phyloP scores from a whole-genome alignment of 2,797 vertebrate genomes.

The Gymnothorax reevesii region DNA sequence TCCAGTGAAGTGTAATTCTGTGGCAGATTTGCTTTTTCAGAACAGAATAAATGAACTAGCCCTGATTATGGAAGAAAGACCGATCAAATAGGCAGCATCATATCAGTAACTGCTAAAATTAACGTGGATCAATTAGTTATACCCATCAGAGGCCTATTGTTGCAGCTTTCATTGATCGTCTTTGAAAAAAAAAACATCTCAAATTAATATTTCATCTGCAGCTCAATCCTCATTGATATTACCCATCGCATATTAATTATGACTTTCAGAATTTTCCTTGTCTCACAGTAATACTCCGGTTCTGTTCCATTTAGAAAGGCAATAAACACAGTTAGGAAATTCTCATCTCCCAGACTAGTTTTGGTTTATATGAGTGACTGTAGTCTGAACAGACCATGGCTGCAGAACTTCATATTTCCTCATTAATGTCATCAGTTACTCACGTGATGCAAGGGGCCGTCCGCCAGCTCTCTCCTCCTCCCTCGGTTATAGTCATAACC shows the following conservation, averaged over 20 bases:
- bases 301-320: too few species aligned
- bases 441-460: slow-evolving; percentile 37
- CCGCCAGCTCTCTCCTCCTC: slow-evolving; percentile 35
- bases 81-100: background rate
- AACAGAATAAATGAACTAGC: background rate
- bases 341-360: background rate
- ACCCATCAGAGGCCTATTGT: slow-evolving; percentile 14
- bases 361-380: background rate
- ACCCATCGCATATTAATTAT: slow-evolving; percentile 23
- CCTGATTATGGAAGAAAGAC: background rate
- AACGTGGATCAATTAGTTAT: slow-evolving; percentile 18
- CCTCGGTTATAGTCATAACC: slow-evolving; percentile 56
- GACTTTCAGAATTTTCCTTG: background rate
- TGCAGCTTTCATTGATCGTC: slow-evolving; percentile 14
- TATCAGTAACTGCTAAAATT: slow-evolving; percentile 21
- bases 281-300: too few species aligned
- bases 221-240: slow-evolving; percentile 27
- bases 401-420: slow-evolving; percentile 46
- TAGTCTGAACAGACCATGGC: slow-evolving; percentile 25
- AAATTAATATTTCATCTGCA: slow-evolving; percentile 30
- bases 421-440: slow-evolving; percentile 37
- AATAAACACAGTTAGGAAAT: too few species aligned
- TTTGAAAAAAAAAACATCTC: slow-evolving; percentile 21
- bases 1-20: background rate
- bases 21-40: background rate